Percentiles rank a stretch among this genome's conserved stretches.
These are phyloP conservation scores for Illadopsis cleaveri DNA, from an alignment of 2,113 vertebrate genomes.

Conservation along the genomic window DNA sequence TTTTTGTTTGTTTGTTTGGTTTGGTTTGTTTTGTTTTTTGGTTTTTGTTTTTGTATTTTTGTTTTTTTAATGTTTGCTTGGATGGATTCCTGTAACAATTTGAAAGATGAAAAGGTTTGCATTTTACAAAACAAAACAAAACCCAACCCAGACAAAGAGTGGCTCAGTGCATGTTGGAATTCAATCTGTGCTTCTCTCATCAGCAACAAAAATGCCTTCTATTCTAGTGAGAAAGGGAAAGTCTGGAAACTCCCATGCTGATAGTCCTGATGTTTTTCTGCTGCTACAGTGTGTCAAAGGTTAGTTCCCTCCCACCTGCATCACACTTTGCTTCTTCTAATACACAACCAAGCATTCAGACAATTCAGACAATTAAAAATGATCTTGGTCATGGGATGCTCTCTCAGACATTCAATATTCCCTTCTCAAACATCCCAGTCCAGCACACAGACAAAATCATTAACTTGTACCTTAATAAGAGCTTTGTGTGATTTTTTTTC, in stretches of 20 bases:
- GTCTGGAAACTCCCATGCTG: conserved; percentile 42
- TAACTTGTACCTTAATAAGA: background rate
- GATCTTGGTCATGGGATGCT: conserved; percentile 14
- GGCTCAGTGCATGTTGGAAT: background rate
- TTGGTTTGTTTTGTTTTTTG: no score
- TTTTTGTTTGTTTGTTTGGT: no score
- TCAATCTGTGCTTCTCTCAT: conserved; percentile 32
- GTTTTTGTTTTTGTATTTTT: background rate
- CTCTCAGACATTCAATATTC: background rate
- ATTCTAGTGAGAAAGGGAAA: conserved; percentile 39
- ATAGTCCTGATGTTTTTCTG: conserved; percentile 34
- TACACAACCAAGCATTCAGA: conserved; percentile 21
- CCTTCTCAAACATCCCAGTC: conserved; percentile 3
- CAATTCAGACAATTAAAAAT: conserved; percentile 1
- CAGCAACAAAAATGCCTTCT: conserved; percentile 27
- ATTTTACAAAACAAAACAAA: background rate
- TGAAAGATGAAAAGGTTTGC: conserved; percentile 27
- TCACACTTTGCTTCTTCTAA: conserved; percentile 4
- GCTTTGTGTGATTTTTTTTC: background rate
- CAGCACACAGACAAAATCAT: background rate
- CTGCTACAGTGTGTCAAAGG: conserved; percentile 25
- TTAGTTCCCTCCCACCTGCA: conserved; percentile 49
- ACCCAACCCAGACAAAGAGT: background rate
- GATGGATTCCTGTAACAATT: conserved; percentile 11
- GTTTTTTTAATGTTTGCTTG: background rate